Evolutionary conservation across 2,113 vertebrate genomes (phyloP).

Genomic region (Poicephalus gulielmi): DNA sequence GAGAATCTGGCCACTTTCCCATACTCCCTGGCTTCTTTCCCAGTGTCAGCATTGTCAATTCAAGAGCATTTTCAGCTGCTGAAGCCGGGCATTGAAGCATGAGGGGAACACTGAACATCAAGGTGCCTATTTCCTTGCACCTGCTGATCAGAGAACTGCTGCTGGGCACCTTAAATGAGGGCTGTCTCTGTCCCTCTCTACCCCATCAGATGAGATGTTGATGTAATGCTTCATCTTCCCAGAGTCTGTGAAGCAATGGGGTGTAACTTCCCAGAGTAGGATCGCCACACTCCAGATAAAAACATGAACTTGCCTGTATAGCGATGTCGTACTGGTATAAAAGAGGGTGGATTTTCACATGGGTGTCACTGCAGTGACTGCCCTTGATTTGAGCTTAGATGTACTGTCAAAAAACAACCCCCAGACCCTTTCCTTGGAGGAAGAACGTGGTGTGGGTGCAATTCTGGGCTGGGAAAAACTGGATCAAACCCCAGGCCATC

Average conservation of each 20-base stretch:
- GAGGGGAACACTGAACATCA: accelerated
- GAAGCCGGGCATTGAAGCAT: neutral
- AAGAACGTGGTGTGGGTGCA: neutral
- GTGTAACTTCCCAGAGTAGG: neutral
- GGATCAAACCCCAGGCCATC: neutral
- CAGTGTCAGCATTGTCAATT: neutral
- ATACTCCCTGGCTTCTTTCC: neutral
- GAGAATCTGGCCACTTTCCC: neutral
- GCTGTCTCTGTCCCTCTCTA: neutral
- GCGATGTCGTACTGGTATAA: neutral
- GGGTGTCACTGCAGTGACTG: neutral
- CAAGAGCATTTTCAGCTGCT: neutral
- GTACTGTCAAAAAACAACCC: neutral
- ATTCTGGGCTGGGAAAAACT: neutral
- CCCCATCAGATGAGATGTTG: neutral
- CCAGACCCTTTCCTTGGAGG: neutral
- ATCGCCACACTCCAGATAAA: neutral
- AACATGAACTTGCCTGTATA: neutral
- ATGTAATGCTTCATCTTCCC: neutral
- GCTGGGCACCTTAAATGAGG: neutral
- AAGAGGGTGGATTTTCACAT: neutral
- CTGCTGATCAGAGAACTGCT: neutral
- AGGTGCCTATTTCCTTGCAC: neutral
- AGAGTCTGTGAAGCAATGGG: neutral
- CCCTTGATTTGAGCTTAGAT: neutral